phyloP scores from a whole-genome alignment of 2,113 vertebrate species.

The Semnornis frantzii region DNA sequence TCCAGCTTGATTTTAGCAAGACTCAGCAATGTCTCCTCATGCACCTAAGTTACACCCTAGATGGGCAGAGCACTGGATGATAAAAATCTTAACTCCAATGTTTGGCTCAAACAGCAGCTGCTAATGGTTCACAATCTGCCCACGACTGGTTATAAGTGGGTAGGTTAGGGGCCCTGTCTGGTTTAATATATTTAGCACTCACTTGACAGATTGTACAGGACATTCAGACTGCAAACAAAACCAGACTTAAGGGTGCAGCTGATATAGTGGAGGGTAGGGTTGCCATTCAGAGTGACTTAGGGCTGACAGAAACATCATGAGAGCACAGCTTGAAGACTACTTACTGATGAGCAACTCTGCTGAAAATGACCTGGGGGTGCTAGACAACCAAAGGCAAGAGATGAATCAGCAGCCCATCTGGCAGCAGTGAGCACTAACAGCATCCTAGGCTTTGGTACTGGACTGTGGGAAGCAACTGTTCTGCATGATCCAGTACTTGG shows the following conservation, averaged over 20 bases:
- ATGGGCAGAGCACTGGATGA: neutral
- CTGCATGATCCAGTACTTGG: neutral
- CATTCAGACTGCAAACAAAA: neutral
- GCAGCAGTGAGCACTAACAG: neutral
- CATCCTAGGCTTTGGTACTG: neutral
- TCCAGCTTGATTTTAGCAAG: neutral
- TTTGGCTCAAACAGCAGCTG: neutral
- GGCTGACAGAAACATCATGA: neutral
- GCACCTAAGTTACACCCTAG: neutral
- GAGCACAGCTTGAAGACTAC: neutral
- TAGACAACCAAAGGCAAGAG: neutral
- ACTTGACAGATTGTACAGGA: neutral
- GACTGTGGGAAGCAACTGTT: neutral
- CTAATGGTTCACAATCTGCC: neutral
- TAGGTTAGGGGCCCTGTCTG: neutral
- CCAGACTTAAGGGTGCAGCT: neutral
- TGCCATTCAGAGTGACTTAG: neutral
- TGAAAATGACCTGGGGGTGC: neutral
- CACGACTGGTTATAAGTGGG: neutral
- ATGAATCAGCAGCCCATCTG: neutral
- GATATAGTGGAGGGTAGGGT: rapidly evolving
- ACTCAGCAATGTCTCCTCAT: neutral
- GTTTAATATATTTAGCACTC: neutral
- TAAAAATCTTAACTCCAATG: neutral
- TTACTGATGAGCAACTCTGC: neutral